Base-by-base conservation (phyloP, 2,797 vertebrate species). In the Acrossocheilus fasciatus region DNA sequence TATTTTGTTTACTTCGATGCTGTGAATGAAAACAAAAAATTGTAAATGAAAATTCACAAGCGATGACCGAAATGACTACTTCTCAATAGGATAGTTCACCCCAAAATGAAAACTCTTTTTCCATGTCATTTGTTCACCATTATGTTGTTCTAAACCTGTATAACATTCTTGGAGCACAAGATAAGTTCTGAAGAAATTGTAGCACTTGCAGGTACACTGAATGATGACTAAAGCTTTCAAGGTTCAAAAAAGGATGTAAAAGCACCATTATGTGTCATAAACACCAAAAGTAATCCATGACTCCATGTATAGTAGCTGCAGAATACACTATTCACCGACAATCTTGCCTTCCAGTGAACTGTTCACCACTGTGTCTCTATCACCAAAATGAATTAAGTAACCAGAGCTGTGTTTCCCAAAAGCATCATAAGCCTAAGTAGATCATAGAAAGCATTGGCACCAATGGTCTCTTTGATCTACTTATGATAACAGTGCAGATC, bases 1-100 rank as follows among this genome's bases (percentile, higher is more conserved):
- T 20, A 30, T 70, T 82, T 82, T 39, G 34, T 70, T 82, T 41
- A 72, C 23, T 72, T 81, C 1, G 23, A 17, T 69, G 64, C 30
- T 50, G 30, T 68, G 2, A 52, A 39, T 34, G 30, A 66, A 34
- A 66, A 66, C 30, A 30, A 64, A 66, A 1, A 64, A 15, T 12
- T 64, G 4, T 7, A 64, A 15, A 15, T 1, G 26, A 30, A 15
- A 64, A 64, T 30, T 64, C 62, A 64, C 12, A 30, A 77, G 75
- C 1, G 2, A 41, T 77, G 75, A 77, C 20, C 1, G 3, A 77
- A 39, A 77, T 39, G 5, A 77, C 54, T 39, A 39, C 18, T 57
- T 52, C 34, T 57, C 3, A 15, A 17, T 39, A 15, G 75, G 6
- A 39, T 17, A 26, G 54, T 43, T 79, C 4, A 79, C 14, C 23